Base-by-base conservation (phyloP, 2,797 vertebrate genomes). In the Fistularia tabacaria region DNA sequence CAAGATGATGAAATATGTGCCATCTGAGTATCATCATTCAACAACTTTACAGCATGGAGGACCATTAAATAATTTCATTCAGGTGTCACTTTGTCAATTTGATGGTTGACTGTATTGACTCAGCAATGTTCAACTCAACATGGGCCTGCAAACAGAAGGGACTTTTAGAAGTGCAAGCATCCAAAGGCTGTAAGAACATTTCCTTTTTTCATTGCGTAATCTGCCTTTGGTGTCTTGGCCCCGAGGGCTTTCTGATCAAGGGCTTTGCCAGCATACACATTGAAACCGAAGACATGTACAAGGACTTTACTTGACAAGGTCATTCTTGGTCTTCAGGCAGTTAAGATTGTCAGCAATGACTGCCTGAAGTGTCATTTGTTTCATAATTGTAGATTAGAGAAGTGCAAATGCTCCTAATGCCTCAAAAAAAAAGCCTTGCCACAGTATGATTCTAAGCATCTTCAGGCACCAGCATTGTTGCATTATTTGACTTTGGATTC, bases 51-150 rank as follows among this genome's bases (percentile, higher is more conserved):
- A 51, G 47, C 62, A 45, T 12, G 38, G 7, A 40, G 58, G 45
- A 62, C 52, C 55, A 51, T 69, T 41, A 10, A 43, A 36, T 70
- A 11, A 7, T 59, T 53, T 63, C 68, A 64, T 78, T 74, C 38
- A 74, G 73, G 58, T 73, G 70, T 79, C 73, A 77, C 39, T 57
- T 70, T 81, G 70, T 75, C 76, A 71, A 51, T 73, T 78, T 66
- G 77, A 85, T 66, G 49, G 66, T 84, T 64, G 55, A 64, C 49
- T 64, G 54, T 69, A 68, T 71, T 57, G 71, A 76, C 60, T 52
- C 43, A 36, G 46, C 0, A 14, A 52, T 14, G 48, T 50, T 73
- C 38, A 36, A 53, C 72, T 69, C 36, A 54, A 47, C 25, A 38
- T 13, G 7, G 38, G 10, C 50, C 46, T 9, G 13, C 25, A 50